These are phyloP conservation scores for Dendrocopos noguchii DNA, from an alignment of 2,113 vertebrate genomes.

Conservation along the genomic window DNA sequence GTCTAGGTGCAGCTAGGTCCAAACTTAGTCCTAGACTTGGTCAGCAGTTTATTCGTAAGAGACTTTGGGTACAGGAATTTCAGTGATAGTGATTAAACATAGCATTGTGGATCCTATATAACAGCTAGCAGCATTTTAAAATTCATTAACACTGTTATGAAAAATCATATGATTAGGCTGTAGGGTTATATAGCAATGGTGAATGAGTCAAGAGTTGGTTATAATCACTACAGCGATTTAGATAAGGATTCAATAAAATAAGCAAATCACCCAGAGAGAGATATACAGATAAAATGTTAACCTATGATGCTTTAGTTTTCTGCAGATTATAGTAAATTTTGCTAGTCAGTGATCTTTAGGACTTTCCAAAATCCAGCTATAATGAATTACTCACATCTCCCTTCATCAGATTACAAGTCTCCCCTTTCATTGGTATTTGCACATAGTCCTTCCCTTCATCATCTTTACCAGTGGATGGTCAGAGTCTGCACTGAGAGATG, in stretches of 20 bases:
- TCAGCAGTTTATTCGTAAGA: not conserved
- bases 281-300: not conserved
- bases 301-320: not conserved
- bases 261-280: not conserved
- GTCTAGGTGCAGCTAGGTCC: not conserved
- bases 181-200: not conserved
- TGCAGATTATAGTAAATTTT: not conserved
- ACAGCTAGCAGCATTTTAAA: not conserved
- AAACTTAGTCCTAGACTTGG: not conserved
- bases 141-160: not conserved
- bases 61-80: not conserved
- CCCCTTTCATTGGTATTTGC: not conserved
- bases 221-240: not conserved
- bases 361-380: not conserved
- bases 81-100: not conserved
- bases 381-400: not conserved
- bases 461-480: not conserved
- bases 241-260: not conserved
- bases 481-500: not conserved
- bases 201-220: not conserved
- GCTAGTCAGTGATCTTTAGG: not conserved
- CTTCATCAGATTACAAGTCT: not conserved
- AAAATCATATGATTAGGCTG: not conserved
- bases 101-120: not conserved
- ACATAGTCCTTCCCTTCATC: not conserved